These are phyloP conservation scores for Florisuga fusca DNA, from an alignment of 2,797 vertebrate genomes.

Conservation along the genomic window DNA sequence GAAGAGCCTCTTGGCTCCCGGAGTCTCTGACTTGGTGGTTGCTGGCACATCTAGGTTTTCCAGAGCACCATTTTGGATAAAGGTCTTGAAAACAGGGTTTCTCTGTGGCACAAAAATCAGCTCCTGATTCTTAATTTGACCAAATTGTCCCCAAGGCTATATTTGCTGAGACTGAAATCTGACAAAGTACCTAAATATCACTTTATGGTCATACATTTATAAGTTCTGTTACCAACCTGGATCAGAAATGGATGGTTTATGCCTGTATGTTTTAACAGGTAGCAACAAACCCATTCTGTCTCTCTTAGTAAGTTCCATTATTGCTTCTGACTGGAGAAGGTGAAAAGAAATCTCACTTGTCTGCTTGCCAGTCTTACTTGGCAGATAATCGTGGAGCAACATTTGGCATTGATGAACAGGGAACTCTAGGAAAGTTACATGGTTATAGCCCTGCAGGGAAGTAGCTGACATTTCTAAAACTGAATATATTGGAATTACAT, in stretches of 20 bases:
- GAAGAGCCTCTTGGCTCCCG: background rate
- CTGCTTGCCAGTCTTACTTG: constrained; percentile 59
- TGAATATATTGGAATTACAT: constrained; percentile 27
- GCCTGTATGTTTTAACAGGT: constrained; percentile 31
- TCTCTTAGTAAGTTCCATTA: constrained; percentile 47
- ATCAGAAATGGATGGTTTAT: constrained; percentile 1
- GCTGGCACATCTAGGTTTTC: background rate
- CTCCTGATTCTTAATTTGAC: constrained; percentile 31
- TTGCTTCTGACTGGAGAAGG: constrained; percentile 56
- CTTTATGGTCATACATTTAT: background rate
- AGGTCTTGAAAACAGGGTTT: background rate
- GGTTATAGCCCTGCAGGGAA: constrained; percentile 40
- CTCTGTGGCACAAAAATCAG: background rate
- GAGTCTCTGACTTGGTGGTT: constrained; percentile 10
- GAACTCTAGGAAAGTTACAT: constrained; percentile 57
- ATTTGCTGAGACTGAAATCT: background rate
- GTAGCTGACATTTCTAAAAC: constrained; percentile 58
- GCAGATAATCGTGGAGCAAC: constrained; percentile 26
- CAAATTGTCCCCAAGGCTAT: constrained; percentile 31
- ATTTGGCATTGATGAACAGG: constrained; percentile 59
- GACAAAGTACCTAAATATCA: background rate
- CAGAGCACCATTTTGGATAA: constrained; percentile 7
- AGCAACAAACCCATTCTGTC: constrained; percentile 50
- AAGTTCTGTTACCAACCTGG: constrained; percentile 12
- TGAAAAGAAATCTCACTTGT: constrained; percentile 58